Base-by-base conservation (phyloP, 2,113 vertebrate species). In the Brevimyrus niger region DNA sequence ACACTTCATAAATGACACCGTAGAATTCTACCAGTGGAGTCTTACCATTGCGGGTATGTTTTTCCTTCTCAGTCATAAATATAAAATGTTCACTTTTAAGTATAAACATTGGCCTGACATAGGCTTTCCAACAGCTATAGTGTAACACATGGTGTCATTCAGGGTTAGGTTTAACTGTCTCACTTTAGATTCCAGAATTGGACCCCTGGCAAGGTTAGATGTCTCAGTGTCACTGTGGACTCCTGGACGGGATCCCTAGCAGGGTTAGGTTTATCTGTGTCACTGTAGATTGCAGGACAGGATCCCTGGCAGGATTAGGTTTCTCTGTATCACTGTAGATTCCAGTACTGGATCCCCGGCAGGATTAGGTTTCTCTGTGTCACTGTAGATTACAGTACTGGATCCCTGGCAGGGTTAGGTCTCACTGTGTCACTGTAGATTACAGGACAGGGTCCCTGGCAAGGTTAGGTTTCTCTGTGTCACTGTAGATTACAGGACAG, bases 21-120 rank as follows among this genome's bases (percentile, higher is more conserved):
- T 98, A 94, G 97, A 97, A 93, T 97, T 98, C 94, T 99, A 99
- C 94, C 97, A 96, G 95, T 99, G 98, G 98, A 97, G 97, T 94
- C 97, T 97, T 96, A 96, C 95, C 94, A 98, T 99, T 96, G 96
- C 97, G 97, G 98, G 98, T 99, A 96, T 47, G 44, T 50, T 23
- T 27, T 51, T 88, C 11, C 42, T 27, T 17, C 44, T 47, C 9
- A 8, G 31, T 86, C 11, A 48, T 15, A 13, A 27, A 86, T 48
- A 13, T 27, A n/a, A n/a, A 46, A 51, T 86, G 84, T 47, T 86
- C 42, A 82, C 13, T 51, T 50, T 50, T 84, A n/a, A 19, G 19
- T 46, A 47, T 19, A n/a, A 21, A 84, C 17, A 21, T 31, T 84
- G 44, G 11, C 38, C 19, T 42, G 80, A 47, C 80, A 19, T 13